Base-by-base conservation (phyloP, 2,888 invertebrate species). In the Brenthis ino region DNA sequence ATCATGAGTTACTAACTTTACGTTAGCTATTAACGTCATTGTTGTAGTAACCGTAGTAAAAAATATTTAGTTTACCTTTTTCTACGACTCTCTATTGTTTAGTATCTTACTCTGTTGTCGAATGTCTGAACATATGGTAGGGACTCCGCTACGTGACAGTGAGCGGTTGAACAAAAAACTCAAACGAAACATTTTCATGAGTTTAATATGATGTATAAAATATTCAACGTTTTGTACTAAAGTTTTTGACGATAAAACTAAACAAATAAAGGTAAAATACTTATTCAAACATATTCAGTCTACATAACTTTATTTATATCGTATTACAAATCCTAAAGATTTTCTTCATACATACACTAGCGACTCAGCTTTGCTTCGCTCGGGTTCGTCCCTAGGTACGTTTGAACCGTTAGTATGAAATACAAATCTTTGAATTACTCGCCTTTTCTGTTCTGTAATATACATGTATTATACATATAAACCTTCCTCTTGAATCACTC, bases 171-270 rank as follows among this genome's bases (percentile, higher is more conserved):
- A 67, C 61, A 20, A 61, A 61, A 53, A 47, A 55, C 37, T 48
- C 0, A 61, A 61, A 50, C 43, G 55, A 50, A 67, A 67, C 47
- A 60, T 60, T 66, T 66, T 48, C 48, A 66, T 66, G 58, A 66
- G 48, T 66, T 50, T 55, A 55, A 60, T 60, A 66, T 60, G 54
- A 53, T 33, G 60, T 60, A 51, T 53, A 63, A 53, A 37, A 16
- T 37, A 53, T 63, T 53, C 37, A 63, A 53, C 37, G 20, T 14
- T 37, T 53, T 51, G 13, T 16, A 14, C 43, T 5, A 43, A 51
- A 65, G 12, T 50, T 65, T 57, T 8, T 11, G 57, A 57, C 53
- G 20, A 51, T 57, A 57, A 65, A 58, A 65, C 37, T 57, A 53
- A 24, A 47, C 57, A 20, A 16, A 14, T 12, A 51, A 56, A 57